phyloP scores from a whole-genome alignment of 2,113 vertebrate genomes.

The Triplophysa tibetana region DNA sequence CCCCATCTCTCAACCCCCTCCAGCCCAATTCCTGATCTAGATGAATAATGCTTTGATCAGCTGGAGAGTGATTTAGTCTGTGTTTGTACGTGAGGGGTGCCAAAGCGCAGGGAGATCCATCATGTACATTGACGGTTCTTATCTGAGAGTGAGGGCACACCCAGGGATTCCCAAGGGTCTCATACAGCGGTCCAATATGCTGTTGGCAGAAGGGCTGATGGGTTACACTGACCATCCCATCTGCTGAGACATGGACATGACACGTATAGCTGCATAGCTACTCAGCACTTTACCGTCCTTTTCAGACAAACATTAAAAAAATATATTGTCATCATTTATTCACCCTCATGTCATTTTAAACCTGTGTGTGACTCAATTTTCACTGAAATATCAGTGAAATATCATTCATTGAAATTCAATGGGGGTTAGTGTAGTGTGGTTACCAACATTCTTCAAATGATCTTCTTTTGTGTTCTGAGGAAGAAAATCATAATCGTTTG shows the following conservation, averaged over 20 bases:
- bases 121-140: conserved; percentile 61
- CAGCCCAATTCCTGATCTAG: conserved; percentile 42
- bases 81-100: conserved; percentile 13
- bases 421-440: too few relatives aligned
- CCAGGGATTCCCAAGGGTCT: conserved; percentile 55
- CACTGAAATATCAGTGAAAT: too few relatives aligned
- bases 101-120: conserved; percentile 64
- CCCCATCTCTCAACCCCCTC: conserved; percentile 10
- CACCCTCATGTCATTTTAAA: too few relatives aligned
- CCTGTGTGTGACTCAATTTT: too few relatives aligned
- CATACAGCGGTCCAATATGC: conserved; percentile 45
- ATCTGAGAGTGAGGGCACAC: conserved; percentile 47
- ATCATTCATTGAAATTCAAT: too few relatives aligned
- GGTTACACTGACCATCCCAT: conserved; percentile 10
- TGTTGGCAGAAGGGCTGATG: conserved; percentile 40
- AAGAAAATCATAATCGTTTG: too few relatives aligned
- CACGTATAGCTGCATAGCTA: background rate
- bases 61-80: conserved; percentile 10
- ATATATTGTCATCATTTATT: too few relatives aligned
- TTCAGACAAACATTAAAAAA: too few relatives aligned
- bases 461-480: too few relatives aligned
- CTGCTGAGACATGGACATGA: conserved; percentile 10
- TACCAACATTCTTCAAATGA: too few relatives aligned
- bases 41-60: conserved; percentile 45
- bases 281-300: background rate